A percentile compares a stretch with the other conserved stretches of the same genome.
Conservation (phyloP, 2,888 invertebrate genomes). For the Myopa tessellatipennis region DNA sequence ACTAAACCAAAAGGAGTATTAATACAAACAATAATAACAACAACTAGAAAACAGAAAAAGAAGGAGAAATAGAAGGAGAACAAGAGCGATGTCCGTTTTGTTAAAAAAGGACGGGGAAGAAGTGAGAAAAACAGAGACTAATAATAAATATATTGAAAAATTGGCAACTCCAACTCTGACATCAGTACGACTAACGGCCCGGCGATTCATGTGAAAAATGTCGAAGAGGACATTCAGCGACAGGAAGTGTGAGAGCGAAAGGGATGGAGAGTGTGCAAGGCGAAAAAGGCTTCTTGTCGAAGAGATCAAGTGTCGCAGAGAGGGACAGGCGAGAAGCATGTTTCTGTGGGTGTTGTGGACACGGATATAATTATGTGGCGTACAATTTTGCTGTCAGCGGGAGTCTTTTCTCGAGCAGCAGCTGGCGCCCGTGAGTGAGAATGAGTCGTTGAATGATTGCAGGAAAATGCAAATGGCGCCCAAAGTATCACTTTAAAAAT, state of each 20-base stretch:
- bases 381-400: conserved; percentile 27
- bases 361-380: conserved; percentile 32
- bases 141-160: conserved; percentile 9
- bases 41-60: not conserved
- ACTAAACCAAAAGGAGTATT: too few relatives aligned
- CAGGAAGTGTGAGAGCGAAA: too few relatives aligned
- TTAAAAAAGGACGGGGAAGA: not conserved
- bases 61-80: not conserved
- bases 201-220: too few relatives aligned
- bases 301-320: too few relatives aligned
- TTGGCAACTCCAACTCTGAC: conserved; percentile 8
- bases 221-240: too few relatives aligned
- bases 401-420: conserved; percentile 27
- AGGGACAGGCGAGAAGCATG: too few relatives aligned
- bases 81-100: too few relatives aligned
- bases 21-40: too few relatives aligned
- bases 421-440: not conserved
- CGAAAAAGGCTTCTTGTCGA: too few relatives aligned
- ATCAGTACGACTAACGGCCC: not conserved
- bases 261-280: too few relatives aligned
- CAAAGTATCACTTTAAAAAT: conserved; percentile 8
- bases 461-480: conserved; percentile 34
- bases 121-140: not conserved
- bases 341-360: not conserved
- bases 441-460: conserved; percentile 19